Evolutionary conservation across 2,888 invertebrate genomes (phyloP).

Genomic region (Torymus auratus): DNA sequence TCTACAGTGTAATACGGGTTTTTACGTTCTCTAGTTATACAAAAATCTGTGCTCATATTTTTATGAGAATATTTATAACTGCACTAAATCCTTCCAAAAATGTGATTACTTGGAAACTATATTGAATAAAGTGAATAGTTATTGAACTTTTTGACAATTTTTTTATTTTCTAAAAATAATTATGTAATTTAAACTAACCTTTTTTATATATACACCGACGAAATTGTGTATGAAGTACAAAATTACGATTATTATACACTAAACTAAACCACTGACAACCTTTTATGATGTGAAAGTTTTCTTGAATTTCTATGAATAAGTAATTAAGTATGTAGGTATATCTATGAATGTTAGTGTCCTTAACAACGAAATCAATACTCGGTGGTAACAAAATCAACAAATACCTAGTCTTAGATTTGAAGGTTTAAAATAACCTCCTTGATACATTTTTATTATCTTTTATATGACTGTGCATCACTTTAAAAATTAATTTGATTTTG

Average conservation of each 20-base stretch:
- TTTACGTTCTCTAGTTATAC: neutral
- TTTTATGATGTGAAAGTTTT: neutral
- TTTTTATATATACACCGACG: too few species aligned
- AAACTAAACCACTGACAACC: neutral
- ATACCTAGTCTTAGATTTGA: neutral
- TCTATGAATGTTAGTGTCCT: neutral
- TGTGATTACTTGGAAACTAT: too few species aligned
- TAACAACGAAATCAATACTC: constrained; percentile 45
- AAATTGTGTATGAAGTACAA: too few species aligned
- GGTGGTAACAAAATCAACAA: constrained; percentile 25
- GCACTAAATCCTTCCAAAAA: neutral
- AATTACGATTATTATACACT: neutral
- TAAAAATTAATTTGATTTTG: too few species aligned
- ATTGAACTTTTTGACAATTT: too few species aligned
- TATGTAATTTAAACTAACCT: too few species aligned
- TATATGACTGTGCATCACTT: too few species aligned
- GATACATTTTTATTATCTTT: too few species aligned
- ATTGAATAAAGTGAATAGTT: too few species aligned
- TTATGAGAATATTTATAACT: neutral
- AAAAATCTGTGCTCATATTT: neutral
- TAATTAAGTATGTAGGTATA: too few species aligned
- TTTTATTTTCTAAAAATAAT: too few species aligned
- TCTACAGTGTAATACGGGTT: neutral
- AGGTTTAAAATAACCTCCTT: too few species aligned
- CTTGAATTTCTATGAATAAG: neutral